These are phyloP conservation scores for Echeneis naucrates DNA, from an alignment of 2,797 vertebrate genomes.

Conservation along the genomic window DNA sequence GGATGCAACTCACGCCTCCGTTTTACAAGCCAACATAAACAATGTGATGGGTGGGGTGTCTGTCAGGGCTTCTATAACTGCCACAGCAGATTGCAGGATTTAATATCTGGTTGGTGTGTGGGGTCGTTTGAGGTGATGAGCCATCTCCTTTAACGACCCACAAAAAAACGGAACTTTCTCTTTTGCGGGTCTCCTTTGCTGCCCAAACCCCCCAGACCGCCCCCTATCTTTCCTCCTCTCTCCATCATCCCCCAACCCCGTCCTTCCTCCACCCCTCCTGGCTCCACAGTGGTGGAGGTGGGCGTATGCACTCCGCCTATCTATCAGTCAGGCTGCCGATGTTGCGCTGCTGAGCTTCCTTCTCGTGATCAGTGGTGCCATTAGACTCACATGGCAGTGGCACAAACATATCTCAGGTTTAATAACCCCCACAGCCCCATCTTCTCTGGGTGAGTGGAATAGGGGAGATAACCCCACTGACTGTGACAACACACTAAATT, in stretches of 20 bases:
- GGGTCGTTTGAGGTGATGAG: slow-evolving; percentile 78
- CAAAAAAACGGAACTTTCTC: slow-evolving; percentile 73
- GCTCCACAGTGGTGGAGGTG: slow-evolving; percentile 46
- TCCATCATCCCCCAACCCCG: slow-evolving; percentile 27
- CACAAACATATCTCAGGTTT: slow-evolving; percentile 46
- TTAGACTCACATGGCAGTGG: slow-evolving; percentile 47
- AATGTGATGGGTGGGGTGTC: slow-evolving; percentile 62
- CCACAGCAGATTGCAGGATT: slow-evolving; percentile 70
- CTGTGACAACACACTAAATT: slow-evolving; percentile 53
- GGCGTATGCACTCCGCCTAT: slow-evolving; percentile 44
- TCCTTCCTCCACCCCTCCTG: slow-evolving; percentile 5
- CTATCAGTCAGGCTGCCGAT: slow-evolving; percentile 39
- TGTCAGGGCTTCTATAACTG: slow-evolving; percentile 60
- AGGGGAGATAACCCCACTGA: slow-evolving; percentile 23
- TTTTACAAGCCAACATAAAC: slow-evolving; percentile 76
- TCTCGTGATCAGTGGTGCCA: slow-evolving; percentile 42
- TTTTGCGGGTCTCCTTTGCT: slow-evolving; percentile 46
- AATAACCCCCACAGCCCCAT: slow-evolving; percentile 49
- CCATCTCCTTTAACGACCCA: slow-evolving; percentile 76
- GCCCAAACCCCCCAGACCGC: slow-evolving; percentile 22
- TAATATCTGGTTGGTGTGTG: slow-evolving; percentile 62
- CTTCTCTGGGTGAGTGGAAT: slow-evolving; percentile 47
- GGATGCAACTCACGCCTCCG: slow-evolving; percentile 70
- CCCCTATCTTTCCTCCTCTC: slow-evolving; percentile 34
- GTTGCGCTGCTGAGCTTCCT: slow-evolving; percentile 30